Conservation (phyloP, 64 coral and sea anemone species). For the Acropora tenuis region DNA sequence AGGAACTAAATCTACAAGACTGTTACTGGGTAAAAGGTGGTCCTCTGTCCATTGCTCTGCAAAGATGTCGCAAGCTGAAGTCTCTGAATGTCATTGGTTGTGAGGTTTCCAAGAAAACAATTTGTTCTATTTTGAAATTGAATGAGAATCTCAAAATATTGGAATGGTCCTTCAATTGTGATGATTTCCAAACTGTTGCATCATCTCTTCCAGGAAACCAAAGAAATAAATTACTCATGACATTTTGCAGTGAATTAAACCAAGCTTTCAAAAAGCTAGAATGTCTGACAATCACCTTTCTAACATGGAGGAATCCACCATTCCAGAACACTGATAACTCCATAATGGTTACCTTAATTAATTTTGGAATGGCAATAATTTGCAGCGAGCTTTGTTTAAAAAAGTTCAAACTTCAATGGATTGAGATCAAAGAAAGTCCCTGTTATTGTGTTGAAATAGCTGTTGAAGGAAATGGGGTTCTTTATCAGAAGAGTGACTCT, state of each 20-base stretch:
- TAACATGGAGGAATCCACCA: background rate
- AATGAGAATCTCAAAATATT: background rate
- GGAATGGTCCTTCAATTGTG: background rate
- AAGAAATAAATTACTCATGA: background rate
- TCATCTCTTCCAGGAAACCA: background rate
- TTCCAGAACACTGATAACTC: background rate
- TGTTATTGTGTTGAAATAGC: background rate
- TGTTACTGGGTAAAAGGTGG: constrained; percentile 32
- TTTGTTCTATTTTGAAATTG: constrained; percentile 32
- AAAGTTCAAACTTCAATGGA: constrained; percentile 7
- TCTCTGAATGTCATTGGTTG: constrained; percentile 34
- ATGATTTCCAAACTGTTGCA: background rate
- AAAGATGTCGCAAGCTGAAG: constrained; percentile 16
- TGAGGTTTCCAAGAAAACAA: constrained; percentile 6
- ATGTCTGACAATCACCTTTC: background rate
- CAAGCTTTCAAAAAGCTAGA: constrained; percentile 8
- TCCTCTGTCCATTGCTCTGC: constrained; percentile 9
- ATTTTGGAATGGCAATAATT: constrained; percentile 23
- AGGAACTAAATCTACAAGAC: constrained; percentile 29
- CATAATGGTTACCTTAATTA: background rate
- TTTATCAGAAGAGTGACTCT: background rate
- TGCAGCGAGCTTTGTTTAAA: constrained; percentile 12
- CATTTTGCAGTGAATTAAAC: constrained; percentile 1
- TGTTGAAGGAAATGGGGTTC: constrained; percentile 17
- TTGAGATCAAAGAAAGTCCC: background rate